Percentiles rank a stretch among this genome's conserved stretches.
phyloP scores from a whole-genome alignment of 2,888 invertebrate species.

The Actias luna region DNA sequence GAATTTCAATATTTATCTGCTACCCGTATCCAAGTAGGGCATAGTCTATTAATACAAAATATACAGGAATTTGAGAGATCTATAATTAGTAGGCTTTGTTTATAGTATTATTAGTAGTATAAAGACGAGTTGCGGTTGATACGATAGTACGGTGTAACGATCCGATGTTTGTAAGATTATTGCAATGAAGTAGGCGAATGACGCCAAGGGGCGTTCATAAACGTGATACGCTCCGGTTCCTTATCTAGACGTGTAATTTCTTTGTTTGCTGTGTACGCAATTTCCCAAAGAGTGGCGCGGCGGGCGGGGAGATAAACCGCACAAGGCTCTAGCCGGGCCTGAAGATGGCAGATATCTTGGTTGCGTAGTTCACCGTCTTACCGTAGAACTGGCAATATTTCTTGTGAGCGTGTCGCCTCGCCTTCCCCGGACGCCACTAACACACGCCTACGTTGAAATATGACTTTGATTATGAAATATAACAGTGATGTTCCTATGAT shows the following conservation, averaged over 20 bases:
- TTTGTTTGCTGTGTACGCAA: conserved; percentile 75
- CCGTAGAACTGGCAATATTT: conserved; percentile 47
- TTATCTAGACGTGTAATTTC: conserved; percentile 71
- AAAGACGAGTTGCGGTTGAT: conserved; percentile 19
- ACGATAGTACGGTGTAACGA: conserved; percentile 29
- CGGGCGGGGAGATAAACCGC: conserved; percentile 58
- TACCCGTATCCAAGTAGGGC: not conserved
- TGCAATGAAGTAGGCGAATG: conserved; percentile 19
- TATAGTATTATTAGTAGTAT: too few species aligned
- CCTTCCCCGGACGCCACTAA: conserved; percentile 38
- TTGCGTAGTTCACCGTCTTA: conserved; percentile 38
- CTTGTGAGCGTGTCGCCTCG: conserved; percentile 44
- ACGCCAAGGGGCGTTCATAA: conserved; percentile 37
- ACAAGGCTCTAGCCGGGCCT: conserved; percentile 47
- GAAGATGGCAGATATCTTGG: conserved; percentile 66
- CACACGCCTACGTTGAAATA: conserved; percentile 49
- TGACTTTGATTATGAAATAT: conserved; percentile 64
- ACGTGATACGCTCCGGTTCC: conserved; percentile 56
- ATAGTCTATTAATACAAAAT: not conserved
- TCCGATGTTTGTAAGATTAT: conserved; percentile 34
- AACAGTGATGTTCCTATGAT: conserved; percentile 44
- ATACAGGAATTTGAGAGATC: not conserved
- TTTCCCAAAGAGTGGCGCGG: conserved; percentile 63
- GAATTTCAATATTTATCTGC: conserved; percentile 11
- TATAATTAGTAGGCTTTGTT: not conserved